A percentile compares a stretch with the other conserved stretches of the same genome.
These are phyloP conservation scores for Nomia melanderi DNA, from an alignment of 1,140 invertebrate genomes.

Conservation along the genomic window DNA sequence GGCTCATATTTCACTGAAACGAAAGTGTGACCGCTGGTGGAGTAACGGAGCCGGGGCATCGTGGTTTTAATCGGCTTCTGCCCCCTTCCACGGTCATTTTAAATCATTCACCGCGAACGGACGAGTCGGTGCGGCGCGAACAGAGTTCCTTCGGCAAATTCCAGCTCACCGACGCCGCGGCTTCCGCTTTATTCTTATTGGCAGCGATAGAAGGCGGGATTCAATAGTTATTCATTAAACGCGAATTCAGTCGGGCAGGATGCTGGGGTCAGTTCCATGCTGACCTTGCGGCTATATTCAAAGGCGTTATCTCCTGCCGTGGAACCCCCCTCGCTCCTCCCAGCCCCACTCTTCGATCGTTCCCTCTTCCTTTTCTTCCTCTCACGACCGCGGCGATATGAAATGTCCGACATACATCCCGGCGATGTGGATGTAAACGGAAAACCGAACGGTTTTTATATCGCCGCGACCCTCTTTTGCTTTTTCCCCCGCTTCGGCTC, in stretches of 20 bases:
- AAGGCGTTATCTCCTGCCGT: constrained; percentile 76
- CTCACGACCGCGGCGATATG: constrained; percentile 1
- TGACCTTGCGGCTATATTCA: constrained; percentile 79
- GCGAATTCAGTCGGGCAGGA: constrained; percentile 77
- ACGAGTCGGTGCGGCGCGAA: constrained; percentile 11
- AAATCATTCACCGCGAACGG: constrained; percentile 68
- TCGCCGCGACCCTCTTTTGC: constrained; percentile 32
- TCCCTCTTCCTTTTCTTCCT: constrained; percentile 6
- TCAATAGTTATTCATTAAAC: constrained; percentile 81
- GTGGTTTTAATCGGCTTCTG: no score
- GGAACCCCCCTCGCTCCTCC: constrained; percentile 62
- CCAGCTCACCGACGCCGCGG: neutral
- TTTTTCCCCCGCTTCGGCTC: neutral
- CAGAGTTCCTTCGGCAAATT: constrained; percentile 20
- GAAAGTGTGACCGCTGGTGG: neutral
- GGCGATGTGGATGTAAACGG: neutral
- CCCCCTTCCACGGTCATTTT: neutral
- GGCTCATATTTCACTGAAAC: neutral
- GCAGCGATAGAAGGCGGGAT: constrained; percentile 76
- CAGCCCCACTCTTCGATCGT: no score
- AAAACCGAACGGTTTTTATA: constrained; percentile 5
- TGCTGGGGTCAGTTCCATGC: constrained; percentile 75
- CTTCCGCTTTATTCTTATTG: constrained; percentile 74
- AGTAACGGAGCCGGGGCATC: no score
- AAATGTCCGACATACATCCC: constrained; percentile 3